These are phyloP conservation scores for Atrichornis clamosus DNA, from an alignment of 2,113 vertebrate species.

Conservation along the genomic window DNA sequence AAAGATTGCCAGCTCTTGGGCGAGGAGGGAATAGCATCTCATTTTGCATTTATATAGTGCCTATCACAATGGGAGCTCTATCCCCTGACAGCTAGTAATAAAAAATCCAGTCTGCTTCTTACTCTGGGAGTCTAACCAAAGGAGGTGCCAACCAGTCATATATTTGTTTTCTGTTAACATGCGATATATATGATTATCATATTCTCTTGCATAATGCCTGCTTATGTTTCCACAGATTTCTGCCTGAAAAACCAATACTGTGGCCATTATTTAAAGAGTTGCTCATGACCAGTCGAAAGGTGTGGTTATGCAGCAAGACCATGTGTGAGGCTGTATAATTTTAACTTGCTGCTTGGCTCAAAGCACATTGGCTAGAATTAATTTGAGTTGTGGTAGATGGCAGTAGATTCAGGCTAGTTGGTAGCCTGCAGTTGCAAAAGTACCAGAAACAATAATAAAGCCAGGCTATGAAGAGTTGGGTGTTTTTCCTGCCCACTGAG, in stretches of 20 bases:
- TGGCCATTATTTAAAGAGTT: neutral
- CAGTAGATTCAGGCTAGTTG: neutral
- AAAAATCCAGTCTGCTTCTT: neutral
- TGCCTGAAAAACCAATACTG: neutral
- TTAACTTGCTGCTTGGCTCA: neutral
- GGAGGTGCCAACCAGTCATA: neutral
- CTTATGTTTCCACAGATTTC: neutral
- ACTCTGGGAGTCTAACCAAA: neutral
- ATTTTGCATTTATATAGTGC: neutral
- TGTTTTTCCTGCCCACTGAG: neutral
- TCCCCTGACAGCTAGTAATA: neutral
- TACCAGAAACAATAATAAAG: neutral
- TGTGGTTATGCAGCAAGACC: neutral
- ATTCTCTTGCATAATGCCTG: neutral
- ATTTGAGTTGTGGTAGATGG: slow-evolving; percentile 29
- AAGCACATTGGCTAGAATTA: neutral
- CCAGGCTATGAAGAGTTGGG: neutral
- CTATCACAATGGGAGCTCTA: neutral
- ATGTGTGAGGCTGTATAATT: neutral
- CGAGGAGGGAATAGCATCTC: neutral
- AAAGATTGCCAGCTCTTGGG: neutral
- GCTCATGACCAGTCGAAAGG: neutral
- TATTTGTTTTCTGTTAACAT: slow-evolving; percentile 6
- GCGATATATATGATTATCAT: neutral
- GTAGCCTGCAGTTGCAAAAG: neutral